A percentile compares a stretch with the other conserved stretches of the same genome.
Evolutionary conservation across 2,888 invertebrate species (phyloP).

Genomic region (Fragum fragum): DNA sequence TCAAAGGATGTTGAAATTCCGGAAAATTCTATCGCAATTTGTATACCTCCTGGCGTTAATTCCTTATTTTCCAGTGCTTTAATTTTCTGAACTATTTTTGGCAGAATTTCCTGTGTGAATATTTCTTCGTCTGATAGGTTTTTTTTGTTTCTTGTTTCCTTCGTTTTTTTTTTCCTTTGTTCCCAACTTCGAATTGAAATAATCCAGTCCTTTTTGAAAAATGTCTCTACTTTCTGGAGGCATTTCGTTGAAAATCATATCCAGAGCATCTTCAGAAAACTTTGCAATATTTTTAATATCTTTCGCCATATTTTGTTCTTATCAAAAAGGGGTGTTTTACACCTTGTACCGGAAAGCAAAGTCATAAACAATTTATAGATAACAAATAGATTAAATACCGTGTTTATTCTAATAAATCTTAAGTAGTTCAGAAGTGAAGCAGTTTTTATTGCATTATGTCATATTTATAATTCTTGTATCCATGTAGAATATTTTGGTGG

Average conservation of each 20-base stretch:
- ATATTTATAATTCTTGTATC: background rate
- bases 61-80: conserved; percentile 14
- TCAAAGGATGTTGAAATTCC: background rate
- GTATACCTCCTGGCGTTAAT: background rate
- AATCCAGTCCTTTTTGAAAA: background rate
- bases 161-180: conserved; percentile 2
- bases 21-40: conserved; percentile 15
- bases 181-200: conserved; percentile 7
- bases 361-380: background rate
- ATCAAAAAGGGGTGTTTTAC: conserved; percentile 14
- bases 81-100: conserved; percentile 15
- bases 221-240: background rate
- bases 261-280: conserved; percentile 18
- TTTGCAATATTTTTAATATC: conserved; percentile 24
- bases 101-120: conserved; percentile 19
- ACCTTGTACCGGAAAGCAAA: conserved; percentile 12
- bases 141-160: background rate
- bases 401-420: conserved; percentile 2
- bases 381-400: background rate
- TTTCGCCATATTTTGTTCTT: conserved; percentile 20
- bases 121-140: conserved; percentile 22
- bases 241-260: conserved; percentile 14
- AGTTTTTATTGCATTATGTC: background rate
- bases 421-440: background rate
- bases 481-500: background rate